A percentile compares a stretch with the other conserved stretches of the same genome.
Conservation (phyloP, 2,888 invertebrate genomes). For the Pachycephus smyrnensis region DNA sequence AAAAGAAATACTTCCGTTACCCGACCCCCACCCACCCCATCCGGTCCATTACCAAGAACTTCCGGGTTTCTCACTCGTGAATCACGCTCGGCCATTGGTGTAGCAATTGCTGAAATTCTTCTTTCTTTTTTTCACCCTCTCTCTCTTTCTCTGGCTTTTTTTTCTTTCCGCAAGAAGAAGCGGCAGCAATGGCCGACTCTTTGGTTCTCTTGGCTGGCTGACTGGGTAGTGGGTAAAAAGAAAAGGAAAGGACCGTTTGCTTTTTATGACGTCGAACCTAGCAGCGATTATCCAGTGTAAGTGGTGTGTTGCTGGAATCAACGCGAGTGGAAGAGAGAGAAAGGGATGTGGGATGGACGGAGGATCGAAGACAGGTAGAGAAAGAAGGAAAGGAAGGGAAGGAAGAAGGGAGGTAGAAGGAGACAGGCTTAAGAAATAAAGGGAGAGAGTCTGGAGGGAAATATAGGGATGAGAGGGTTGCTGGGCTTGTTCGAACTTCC, state of each 20-base stretch:
- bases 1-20: no score
- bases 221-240: neutral
- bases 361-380: neutral
- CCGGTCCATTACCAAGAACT: no score
- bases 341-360: neutral
- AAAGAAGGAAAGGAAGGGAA: constrained; percentile 2
- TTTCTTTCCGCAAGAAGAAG: no score
- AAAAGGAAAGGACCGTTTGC: constrained; percentile 7
- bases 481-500: constrained; percentile 9
- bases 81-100: no score
- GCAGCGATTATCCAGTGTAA: constrained; percentile 41
- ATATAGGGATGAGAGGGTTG: neutral
- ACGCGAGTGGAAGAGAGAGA: neutral
- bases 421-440: constrained; percentile 11
- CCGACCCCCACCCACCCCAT: no score
- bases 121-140: no score
- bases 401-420: constrained; percentile 15
- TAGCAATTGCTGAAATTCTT: no score
- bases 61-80: no score
- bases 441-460: neutral
- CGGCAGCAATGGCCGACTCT: no score
- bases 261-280: constrained; percentile 20
- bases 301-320: constrained; percentile 32
- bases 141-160: no score
- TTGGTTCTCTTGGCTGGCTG: no score